These are phyloP conservation scores for Sturnus vulgaris DNA, from an alignment of 2,113 vertebrate species.

Conservation along the genomic window DNA sequence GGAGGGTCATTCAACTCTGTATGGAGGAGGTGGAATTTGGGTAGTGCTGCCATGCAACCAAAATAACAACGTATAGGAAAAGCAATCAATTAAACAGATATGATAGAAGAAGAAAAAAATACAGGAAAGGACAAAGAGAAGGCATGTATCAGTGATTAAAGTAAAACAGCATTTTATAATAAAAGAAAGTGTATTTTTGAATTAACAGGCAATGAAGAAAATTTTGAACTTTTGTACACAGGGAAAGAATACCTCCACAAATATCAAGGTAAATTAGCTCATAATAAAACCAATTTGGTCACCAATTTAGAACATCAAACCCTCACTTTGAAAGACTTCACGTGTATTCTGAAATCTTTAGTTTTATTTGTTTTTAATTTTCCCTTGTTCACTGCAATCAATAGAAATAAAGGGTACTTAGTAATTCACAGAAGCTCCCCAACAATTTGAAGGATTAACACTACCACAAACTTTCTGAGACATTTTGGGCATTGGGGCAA, in stretches of 20 bases:
- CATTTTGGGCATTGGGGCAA: not conserved
- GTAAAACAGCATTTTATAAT: not conserved
- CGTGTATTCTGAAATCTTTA: not conserved
- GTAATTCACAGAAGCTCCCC: not conserved
- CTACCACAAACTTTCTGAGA: not conserved
- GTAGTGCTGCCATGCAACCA: not conserved
- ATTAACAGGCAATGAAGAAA: not conserved
- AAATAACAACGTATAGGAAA: not conserved
- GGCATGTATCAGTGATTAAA: not conserved
- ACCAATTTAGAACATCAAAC: not conserved
- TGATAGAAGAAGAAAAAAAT: not conserved
- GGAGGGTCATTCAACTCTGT: not conserved
- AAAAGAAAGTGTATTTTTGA: not conserved
- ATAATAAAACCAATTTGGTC: not conserved
- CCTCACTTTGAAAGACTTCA: not conserved
- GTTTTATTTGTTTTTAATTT: not conserved
- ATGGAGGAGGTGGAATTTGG: not conserved
- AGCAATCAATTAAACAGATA: not conserved
- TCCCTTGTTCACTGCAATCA: not conserved
- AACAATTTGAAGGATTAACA: not conserved
- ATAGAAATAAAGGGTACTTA: not conserved
- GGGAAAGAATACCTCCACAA: not conserved
- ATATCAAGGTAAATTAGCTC: not conserved
- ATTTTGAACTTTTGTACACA: not conserved
- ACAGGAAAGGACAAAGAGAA: not conserved